These are phyloP conservation scores for Uria aalge DNA, from an alignment of 2,113 vertebrate species.

Conservation along the genomic window DNA sequence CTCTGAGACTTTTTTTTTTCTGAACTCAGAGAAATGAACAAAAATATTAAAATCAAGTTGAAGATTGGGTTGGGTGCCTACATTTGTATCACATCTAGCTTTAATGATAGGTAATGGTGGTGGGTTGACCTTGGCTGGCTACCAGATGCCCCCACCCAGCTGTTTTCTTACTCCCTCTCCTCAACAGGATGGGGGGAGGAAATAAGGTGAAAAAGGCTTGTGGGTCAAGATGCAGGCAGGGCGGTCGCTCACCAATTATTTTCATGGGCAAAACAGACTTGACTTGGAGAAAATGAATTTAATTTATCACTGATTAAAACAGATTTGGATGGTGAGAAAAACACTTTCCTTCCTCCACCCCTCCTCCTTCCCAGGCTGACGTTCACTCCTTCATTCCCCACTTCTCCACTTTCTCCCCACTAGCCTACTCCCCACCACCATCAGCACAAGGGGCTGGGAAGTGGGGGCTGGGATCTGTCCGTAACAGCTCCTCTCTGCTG, in stretches of 20 bases:
- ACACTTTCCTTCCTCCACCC: background rate
- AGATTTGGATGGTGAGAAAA: background rate
- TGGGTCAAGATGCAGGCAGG: background rate
- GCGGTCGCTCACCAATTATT: background rate
- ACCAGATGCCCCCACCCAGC: accelerated
- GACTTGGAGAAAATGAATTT: background rate
- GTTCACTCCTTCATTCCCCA: background rate
- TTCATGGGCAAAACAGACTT: background rate
- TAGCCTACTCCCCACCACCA: accelerated
- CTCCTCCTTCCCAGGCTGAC: background rate
- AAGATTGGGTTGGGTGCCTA: background rate
- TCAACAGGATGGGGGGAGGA: accelerated
- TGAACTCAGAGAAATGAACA: background rate
- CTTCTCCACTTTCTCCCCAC: background rate
- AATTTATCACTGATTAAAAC: background rate
- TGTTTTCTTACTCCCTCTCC: accelerated
- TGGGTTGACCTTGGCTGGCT: background rate
- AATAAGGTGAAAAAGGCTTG: background rate
- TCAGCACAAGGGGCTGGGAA: accelerated
- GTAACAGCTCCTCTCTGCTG: background rate
- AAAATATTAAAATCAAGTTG: background rate
- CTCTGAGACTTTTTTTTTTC: background rate
- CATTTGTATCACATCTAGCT: background rate
- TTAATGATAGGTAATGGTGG: background rate
- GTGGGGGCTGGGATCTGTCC: background rate